phyloP scores from a whole-genome alignment of 1,140 invertebrate species.

The Penaeus japonicus region DNA sequence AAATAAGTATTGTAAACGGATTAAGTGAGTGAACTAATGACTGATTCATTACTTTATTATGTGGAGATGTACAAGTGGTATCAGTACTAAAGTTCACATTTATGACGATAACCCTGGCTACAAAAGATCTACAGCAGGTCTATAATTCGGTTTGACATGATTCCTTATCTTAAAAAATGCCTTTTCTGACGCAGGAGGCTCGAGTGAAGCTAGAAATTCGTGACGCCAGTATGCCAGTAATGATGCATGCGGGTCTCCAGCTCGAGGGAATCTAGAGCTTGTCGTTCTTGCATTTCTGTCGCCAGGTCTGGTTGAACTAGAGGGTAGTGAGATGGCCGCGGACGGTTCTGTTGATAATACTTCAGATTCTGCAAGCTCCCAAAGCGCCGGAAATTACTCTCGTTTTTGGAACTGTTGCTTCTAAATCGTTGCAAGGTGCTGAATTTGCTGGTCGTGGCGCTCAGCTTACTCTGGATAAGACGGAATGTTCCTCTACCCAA shows the following conservation, averaged over 20 bases:
- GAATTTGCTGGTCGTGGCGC: conserved; percentile 46
- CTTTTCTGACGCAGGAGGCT: not conserved
- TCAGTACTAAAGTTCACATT: too few species aligned
- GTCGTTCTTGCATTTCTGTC: conserved; percentile 44
- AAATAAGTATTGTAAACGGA: too few species aligned
- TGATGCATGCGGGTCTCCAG: conserved; percentile 52
- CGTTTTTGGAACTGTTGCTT: not conserved
- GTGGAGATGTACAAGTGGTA: too few species aligned
- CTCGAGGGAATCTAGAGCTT: conserved; percentile 38
- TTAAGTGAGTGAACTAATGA: too few species aligned
- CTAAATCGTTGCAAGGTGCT: conserved; percentile 31
- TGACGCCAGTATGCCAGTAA: conserved; percentile 51
- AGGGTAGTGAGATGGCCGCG: conserved; percentile 3
- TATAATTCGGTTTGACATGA: too few species aligned
- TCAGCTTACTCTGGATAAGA: conserved; percentile 39
- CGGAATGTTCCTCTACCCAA: conserved; percentile 43
- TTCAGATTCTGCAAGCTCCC: conserved; percentile 47
- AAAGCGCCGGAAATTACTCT: conserved; percentile 42
- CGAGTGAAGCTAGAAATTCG: conserved; percentile 28
- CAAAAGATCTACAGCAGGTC: too few species aligned
- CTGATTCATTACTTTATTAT: too few species aligned
- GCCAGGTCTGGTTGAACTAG: conserved; percentile 10
- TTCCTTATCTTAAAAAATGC: not conserved
- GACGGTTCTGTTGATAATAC: conserved; percentile 44
- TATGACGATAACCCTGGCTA: too few species aligned